Conservation (phyloP, 1,140 invertebrate species). For the Zaprionus tsacasi region DNA sequence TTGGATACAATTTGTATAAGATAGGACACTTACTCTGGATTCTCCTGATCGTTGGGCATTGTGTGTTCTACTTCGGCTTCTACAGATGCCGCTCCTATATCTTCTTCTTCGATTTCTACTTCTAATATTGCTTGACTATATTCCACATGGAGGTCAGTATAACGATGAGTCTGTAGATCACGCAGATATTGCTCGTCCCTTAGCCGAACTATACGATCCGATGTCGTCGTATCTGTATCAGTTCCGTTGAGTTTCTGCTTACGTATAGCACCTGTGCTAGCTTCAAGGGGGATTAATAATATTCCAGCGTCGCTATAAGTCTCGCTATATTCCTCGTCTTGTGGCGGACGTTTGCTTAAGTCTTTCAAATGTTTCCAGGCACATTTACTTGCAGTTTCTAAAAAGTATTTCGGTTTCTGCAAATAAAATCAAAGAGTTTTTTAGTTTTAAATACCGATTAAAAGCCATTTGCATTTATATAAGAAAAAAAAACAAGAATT, state of each 20-base stretch:
- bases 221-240: not conserved
- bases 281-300: slow-evolving; percentile 41
- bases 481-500: not conserved
- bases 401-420: slow-evolving; percentile 52
- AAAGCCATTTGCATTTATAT: not conserved
- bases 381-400: slow-evolving; percentile 45
- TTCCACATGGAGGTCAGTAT: slow-evolving; percentile 66
- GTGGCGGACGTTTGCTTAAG: slow-evolving; percentile 41
- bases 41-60: slow-evolving; percentile 58
- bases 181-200: slow-evolving; percentile 47
- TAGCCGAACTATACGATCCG: slow-evolving; percentile 7
- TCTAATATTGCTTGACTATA: slow-evolving; percentile 5
- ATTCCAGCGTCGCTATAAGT: slow-evolving; percentile 47
- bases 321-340: slow-evolving; percentile 17
- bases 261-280: not conserved
- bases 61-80: slow-evolving; percentile 41
- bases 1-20: not conserved
- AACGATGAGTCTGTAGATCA: slow-evolving; percentile 55
- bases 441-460: not conserved
- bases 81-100: slow-evolving; percentile 19
- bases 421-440: not conserved
- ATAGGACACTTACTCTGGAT: slow-evolving; percentile 58
- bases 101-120: slow-evolving; percentile 27
- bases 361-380: slow-evolving; percentile 58
- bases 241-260: not conserved